Evolutionary conservation across 2,797 vertebrate genomes (phyloP).

Genomic region (Pseudochirops corinnae): DNA sequence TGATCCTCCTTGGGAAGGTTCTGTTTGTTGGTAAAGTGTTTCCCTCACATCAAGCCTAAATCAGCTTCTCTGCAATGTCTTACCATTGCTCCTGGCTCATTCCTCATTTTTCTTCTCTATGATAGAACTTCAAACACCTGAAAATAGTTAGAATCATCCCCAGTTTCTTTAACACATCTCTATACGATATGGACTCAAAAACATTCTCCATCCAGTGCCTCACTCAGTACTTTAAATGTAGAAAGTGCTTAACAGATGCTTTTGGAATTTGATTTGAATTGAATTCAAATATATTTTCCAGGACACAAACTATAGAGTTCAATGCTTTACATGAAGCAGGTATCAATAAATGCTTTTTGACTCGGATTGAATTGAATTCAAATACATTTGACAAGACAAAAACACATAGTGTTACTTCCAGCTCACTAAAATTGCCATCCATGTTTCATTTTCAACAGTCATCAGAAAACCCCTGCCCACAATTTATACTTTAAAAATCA

Average conservation of each 20-base stretch:
- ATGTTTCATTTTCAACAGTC: background rate
- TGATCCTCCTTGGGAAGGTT: background rate
- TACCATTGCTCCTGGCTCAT: background rate
- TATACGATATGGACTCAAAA: background rate
- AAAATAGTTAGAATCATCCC: background rate
- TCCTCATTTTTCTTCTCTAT: background rate
- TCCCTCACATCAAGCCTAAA: background rate
- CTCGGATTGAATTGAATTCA: background rate
- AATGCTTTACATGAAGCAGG: background rate
- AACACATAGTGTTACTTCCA: background rate
- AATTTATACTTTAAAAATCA: background rate
- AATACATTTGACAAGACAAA: background rate
- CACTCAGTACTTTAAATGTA: background rate
- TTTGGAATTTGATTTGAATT: background rate
- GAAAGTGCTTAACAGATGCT: background rate
- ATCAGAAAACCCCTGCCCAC: background rate
- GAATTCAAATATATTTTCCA: background rate
- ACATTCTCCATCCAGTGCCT: background rate
- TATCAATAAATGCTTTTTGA: background rate
- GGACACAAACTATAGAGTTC: background rate
- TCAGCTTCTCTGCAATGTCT: background rate
- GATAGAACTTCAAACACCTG: background rate
- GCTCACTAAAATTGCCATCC: background rate
- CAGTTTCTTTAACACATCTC: background rate
- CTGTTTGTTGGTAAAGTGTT: background rate